Conservation (phyloP, 2,797 vertebrate species). For the Spinus olivaceus region DNA sequence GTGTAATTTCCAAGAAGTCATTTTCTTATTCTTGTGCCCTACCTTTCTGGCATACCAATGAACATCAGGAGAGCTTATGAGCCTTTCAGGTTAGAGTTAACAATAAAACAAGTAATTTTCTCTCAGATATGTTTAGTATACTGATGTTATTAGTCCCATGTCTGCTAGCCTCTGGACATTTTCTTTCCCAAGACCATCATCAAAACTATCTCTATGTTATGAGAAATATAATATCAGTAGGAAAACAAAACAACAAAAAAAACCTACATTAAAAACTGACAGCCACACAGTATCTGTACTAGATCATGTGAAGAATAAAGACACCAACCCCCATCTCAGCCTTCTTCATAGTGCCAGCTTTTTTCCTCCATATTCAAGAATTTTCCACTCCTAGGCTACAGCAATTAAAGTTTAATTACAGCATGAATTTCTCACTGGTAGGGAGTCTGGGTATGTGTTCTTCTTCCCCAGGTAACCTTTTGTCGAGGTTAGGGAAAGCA, state of each 20-base stretch:
- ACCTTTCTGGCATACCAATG: constrained; percentile 7
- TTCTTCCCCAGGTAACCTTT: not conserved
- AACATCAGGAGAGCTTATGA: not conserved
- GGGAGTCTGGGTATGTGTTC: not conserved
- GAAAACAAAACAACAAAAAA: not conserved
- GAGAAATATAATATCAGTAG: not conserved
- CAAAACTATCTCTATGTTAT: not conserved
- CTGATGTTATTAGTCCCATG: not conserved
- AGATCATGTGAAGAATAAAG: not conserved
- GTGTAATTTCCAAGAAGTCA: not conserved
- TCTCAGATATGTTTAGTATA: not conserved
- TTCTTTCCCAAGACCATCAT: not conserved
- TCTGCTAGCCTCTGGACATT: constrained; percentile 10
- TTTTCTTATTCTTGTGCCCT: constrained; percentile 1
- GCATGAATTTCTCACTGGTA: not conserved
- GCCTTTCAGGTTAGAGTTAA: constrained; percentile 11
- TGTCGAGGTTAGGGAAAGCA: not conserved
- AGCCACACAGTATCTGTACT: not conserved
- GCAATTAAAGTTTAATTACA: not conserved
- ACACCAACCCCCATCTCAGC: not conserved
- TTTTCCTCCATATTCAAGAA: not conserved
- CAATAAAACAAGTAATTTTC: not conserved
- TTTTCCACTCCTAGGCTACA: not conserved
- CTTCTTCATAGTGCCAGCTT: not conserved
- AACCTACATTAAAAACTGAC: not conserved